These are phyloP conservation scores for Pristionchus maxplancki DNA, from an alignment of 2,888 invertebrate species.

Conservation along the genomic window DNA sequence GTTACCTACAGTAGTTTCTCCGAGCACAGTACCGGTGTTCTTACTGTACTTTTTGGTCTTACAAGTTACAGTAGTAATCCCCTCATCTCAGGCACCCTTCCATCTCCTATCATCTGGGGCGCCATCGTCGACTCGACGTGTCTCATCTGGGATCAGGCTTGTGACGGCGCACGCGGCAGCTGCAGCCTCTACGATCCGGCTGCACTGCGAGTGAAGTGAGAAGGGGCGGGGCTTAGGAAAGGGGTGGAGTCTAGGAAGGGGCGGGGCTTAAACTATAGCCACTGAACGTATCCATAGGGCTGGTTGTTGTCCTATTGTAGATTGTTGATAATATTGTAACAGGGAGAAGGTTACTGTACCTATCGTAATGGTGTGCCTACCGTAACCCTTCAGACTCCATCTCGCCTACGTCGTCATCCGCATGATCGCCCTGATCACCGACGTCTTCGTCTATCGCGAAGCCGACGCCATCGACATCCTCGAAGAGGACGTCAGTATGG, in stretches of 20 bases:
- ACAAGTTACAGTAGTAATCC: background rate
- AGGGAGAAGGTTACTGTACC: too few species aligned
- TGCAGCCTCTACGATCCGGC: conserved; percentile 78
- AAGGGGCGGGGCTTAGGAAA: background rate
- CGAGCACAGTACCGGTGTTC: background rate
- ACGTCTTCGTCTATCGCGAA: conserved; percentile 69
- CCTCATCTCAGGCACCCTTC: conserved; percentile 72
- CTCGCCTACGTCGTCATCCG: conserved; percentile 70
- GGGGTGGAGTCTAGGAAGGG: background rate
- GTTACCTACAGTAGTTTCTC: background rate
- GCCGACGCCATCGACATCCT: conserved; percentile 44
- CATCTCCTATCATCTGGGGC: conserved; percentile 79
- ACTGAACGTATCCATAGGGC: too few species aligned
- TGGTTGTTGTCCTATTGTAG: too few species aligned
- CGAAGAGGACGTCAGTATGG: conserved; percentile 29
- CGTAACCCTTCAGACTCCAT: conserved; percentile 69
- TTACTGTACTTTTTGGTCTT: background rate
- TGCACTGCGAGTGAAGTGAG: conserved; percentile 69
- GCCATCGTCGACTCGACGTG: conserved; percentile 79
- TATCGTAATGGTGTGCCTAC: background rate
- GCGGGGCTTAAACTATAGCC: background rate
- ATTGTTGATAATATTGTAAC: too few species aligned
- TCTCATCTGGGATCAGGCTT: conserved; percentile 78
- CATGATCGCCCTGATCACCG: conserved; percentile 68
- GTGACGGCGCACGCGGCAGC: conserved; percentile 73